Evolutionary conservation across 2,888 invertebrate genomes (phyloP), one percentile per base, ranked within the genome.

Genomic region (Phengaris alcon): DNA sequence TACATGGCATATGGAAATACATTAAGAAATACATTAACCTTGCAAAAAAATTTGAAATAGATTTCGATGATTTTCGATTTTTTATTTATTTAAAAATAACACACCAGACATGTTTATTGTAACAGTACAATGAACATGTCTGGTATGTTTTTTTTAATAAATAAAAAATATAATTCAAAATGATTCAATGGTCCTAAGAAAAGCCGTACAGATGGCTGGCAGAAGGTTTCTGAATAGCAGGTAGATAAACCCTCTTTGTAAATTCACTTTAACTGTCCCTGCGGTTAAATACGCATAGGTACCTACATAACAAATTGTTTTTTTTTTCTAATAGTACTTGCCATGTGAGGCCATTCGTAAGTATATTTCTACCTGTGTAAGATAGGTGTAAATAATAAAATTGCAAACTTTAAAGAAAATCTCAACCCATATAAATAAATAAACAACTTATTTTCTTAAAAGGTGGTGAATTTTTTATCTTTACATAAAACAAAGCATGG

Each of bases 201-300:
- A 22, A 22, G 22, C 22, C 22, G 1, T 22, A 22, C 22, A 22
- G 22, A 22, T 22, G 22, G 22, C 22, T 22, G 22, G 22, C 22
- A 22, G 46, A 48, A 8, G 7, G 8, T 68, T 35, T 64, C 48
- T 68, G 68, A 68, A 68, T 68, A 68, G 68, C 69, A 69, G 69
- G 69, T 69, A 69, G 69, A 69, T 69, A 48, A 69, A 15, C 8
- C 35, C 64, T 64, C 35, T 64, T 35, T 64, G 35, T 35, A 35
- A 35, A 44, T 64, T 64, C 35, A 35, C 35, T 64, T 5, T 64
- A 64, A 35, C 35, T 64, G 64, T 6, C 35, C 35, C 35, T 64
- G 35, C 12, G 64, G 35, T 64, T 64, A 64, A 64, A 64, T 64
- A 64, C 64, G 35, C 2, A 6, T 64, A 13, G 35, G 35, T 35